These are phyloP conservation scores for Deilephila elpenor DNA, from an alignment of 2,888 invertebrate species.

Conservation along the genomic window DNA sequence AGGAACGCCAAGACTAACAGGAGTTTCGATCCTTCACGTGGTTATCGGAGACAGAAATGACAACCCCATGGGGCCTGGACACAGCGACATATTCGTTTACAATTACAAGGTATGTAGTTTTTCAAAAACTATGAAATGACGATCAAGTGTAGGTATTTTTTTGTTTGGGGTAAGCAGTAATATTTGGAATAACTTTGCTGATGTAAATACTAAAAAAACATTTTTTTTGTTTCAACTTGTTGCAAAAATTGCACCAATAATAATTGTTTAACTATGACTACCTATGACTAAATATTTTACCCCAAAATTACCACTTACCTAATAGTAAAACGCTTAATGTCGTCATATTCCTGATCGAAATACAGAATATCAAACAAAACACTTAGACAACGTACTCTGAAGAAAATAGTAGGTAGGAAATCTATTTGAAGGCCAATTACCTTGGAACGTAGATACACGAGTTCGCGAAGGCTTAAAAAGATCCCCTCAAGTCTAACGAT, in stretches of 20 bases:
- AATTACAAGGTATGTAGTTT: slow-evolving; percentile 91
- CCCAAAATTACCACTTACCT: not conserved
- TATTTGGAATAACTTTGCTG: not conserved
- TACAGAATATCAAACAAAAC: not conserved
- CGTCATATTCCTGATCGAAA: not conserved
- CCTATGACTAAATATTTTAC: not conserved
- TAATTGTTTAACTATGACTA: too few relatives aligned
- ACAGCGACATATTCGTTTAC: slow-evolving; percentile 96
- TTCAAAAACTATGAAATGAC: slow-evolving; percentile 11
- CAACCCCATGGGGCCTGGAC: slow-evolving; percentile 94
- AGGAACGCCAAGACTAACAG: slow-evolving; percentile 89
- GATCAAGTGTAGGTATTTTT: too few relatives aligned
- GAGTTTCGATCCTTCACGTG: slow-evolving; percentile 92
- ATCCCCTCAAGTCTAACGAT: slow-evolving; percentile 56
- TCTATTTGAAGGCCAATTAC: slow-evolving; percentile 57
- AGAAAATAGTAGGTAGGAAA: slow-evolving; percentile 8
- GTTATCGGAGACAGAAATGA: slow-evolving; percentile 98
- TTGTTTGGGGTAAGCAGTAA: not conserved
- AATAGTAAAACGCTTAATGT: not conserved
- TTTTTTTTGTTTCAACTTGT: too few relatives aligned
- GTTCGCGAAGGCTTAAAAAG: slow-evolving; percentile 49
- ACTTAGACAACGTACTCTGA: not conserved
- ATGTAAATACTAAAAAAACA: too few relatives aligned
- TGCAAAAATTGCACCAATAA: too few relatives aligned
- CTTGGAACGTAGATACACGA: slow-evolving; percentile 53